These are phyloP conservation scores for Pygathrix nemaeus DNA, from an alignment of 2,113 vertebrate genomes.

Conservation along the genomic window DNA sequence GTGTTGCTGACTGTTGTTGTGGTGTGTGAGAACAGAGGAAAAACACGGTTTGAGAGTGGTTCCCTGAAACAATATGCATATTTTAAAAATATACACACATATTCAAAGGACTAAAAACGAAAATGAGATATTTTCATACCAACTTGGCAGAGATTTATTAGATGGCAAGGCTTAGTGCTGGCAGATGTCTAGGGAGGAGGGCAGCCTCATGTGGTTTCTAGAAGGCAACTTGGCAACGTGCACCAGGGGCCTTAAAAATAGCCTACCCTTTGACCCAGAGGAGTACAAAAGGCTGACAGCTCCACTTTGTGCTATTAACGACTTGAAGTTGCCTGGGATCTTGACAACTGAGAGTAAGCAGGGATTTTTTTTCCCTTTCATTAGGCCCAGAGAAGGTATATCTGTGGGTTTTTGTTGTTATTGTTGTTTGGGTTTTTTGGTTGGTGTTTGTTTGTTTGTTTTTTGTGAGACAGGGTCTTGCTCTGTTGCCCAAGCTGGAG, in stretches of 20 bases:
- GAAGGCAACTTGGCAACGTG: not conserved
- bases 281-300: not conserved
- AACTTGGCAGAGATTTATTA: constrained; percentile 44
- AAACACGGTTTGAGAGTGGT: too few species aligned
- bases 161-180: not conserved
- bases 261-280: not conserved
- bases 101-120: constrained; percentile 54
- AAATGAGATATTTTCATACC: constrained; percentile 4
- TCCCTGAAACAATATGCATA: not conserved
- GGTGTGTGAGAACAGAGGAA: too few species aligned
- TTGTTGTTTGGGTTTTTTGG: too few species aligned
- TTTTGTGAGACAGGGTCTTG: too few species aligned
- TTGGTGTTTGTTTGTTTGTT: too few species aligned
- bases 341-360: not conserved
- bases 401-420: too few species aligned
- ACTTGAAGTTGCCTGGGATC: not conserved
- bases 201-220: not conserved
- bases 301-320: not conserved
- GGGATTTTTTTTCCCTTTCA: not conserved
- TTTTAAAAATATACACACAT: constrained; percentile 48
- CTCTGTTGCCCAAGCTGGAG: too few species aligned
- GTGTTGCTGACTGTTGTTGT: too few species aligned
- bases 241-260: not conserved
- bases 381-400: not conserved
- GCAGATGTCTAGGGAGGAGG: not conserved